Conservation (phyloP, 1,140 invertebrate species). For the Goniozus legneri region DNA sequence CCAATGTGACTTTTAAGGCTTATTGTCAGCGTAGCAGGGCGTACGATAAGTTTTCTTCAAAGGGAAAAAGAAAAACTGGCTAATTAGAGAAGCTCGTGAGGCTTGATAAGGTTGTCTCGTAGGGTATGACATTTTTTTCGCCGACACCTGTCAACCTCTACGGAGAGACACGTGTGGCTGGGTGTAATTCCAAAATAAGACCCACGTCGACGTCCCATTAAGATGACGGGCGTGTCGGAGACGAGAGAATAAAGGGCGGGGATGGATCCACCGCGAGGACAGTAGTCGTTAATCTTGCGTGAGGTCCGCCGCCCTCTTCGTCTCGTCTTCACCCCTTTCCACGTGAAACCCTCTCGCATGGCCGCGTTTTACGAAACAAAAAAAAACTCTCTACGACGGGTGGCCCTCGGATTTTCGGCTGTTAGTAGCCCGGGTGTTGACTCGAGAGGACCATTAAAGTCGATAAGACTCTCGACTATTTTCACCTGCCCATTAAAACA, state of each 20-base stretch:
- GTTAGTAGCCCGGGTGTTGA: slow-evolving; percentile 9
- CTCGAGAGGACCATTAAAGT: slow-evolving; percentile 26
- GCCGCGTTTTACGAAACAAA: too few species aligned
- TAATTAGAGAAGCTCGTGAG: too few species aligned
- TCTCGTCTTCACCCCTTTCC: too few species aligned
- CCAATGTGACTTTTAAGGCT: too few species aligned
- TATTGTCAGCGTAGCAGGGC: too few species aligned
- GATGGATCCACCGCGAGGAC: slow-evolving; percentile 7
- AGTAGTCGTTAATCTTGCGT: slow-evolving; percentile 23
- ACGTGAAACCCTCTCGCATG: too few species aligned
- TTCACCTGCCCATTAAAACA: too few species aligned
- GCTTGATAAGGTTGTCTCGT: slow-evolving; percentile 9
- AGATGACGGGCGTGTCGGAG: slow-evolving; percentile 21
- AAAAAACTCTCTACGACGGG: too few species aligned
- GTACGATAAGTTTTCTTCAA: too few species aligned
- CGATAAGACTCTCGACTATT: too few species aligned
- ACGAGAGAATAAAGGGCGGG: slow-evolving; percentile 15
- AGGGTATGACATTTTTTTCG: slow-evolving; percentile 14
- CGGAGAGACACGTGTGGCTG: slow-evolving; percentile 13
- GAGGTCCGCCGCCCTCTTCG: slow-evolving; percentile 8
- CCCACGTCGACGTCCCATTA: slow-evolving; percentile 23
- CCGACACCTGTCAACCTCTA: slow-evolving; percentile 22
- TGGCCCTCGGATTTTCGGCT: slow-evolving; percentile 5
- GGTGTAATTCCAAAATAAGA: slow-evolving; percentile 24
- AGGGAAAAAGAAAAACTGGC: too few species aligned